Conservation (phyloP, 1,140 invertebrate species). For the Plectrocnemia conspersa region DNA sequence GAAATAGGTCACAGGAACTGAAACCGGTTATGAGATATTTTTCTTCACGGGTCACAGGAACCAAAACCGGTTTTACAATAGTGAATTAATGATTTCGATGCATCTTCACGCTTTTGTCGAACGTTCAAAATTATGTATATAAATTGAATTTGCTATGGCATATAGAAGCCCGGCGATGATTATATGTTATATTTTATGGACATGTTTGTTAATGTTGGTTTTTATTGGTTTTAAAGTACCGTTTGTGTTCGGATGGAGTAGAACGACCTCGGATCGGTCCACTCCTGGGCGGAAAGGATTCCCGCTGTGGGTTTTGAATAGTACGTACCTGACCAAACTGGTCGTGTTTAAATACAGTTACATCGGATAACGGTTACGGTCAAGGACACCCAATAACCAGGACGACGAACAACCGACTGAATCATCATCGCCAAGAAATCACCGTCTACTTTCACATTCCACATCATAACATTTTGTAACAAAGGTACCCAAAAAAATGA, state of each 20-base stretch:
- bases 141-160: too few species aligned
- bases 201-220: not conserved
- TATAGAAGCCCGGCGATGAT: too few species aligned
- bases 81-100: too few species aligned
- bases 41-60: too few species aligned
- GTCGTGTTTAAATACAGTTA: slow-evolving; percentile 18
- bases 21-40: too few species aligned
- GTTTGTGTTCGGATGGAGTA: not conserved
- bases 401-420: slow-evolving; percentile 1
- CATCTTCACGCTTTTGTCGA: too few species aligned
- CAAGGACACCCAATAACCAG: slow-evolving; percentile 16
- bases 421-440: not conserved
- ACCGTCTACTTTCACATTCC: slow-evolving; percentile 19
- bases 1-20: too few species aligned
- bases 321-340: not conserved
- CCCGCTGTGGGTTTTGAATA: not conserved
- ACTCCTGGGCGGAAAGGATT: not conserved
- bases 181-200: not conserved
- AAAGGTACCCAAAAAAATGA: too few species aligned
- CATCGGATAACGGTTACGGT: slow-evolving; percentile 16
- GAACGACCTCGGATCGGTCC: too few species aligned
- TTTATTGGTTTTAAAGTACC: not conserved
- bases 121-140: too few species aligned
- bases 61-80: too few species aligned
- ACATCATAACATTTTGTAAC: not conserved